Conservation (phyloP, 2,888 invertebrate species). For the Platerodrilus igneus region DNA sequence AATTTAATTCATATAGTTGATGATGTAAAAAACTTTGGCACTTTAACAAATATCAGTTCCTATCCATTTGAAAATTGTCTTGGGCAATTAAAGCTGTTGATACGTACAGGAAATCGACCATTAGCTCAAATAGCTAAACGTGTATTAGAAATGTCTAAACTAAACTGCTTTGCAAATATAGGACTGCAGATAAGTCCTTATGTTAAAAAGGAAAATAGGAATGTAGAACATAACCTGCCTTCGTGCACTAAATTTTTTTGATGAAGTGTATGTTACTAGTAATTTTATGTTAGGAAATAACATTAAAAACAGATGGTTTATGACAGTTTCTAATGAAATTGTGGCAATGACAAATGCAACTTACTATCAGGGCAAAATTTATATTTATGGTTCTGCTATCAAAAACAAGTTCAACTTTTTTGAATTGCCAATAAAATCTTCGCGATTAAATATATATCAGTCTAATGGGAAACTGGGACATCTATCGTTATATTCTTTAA, state of each 20-base stretch:
- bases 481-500: too few relatives aligned
- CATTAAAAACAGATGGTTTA: slow-evolving; percentile 25
- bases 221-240: slow-evolving; percentile 6
- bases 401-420: too few relatives aligned
- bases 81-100: slow-evolving; percentile 18
- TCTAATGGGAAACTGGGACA: too few relatives aligned
- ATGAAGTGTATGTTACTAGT: slow-evolving; percentile 8
- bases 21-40: slow-evolving; percentile 34
- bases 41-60: slow-evolving; percentile 32
- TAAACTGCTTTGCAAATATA: too few relatives aligned
- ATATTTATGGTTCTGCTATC: too few relatives aligned
- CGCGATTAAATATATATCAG: too few relatives aligned
- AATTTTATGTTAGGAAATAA: slow-evolving; percentile 12
- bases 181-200: too few relatives aligned
- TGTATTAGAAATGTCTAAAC: slow-evolving; percentile 18
- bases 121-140: slow-evolving; percentile 23
- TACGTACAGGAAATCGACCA: slow-evolving; percentile 20
- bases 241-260: too few relatives aligned
- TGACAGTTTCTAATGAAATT: slow-evolving; percentile 16
- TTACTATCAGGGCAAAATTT: too few relatives aligned
- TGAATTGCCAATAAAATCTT: too few relatives aligned
- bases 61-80: slow-evolving; percentile 38
- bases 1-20: slow-evolving; percentile 34
- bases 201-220: slow-evolving; percentile 5
- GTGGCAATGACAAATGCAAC: slow-evolving; percentile 14